phyloP scores from a whole-genome alignment of 2,113 vertebrate genomes.

The Tiliqua scincoides region DNA sequence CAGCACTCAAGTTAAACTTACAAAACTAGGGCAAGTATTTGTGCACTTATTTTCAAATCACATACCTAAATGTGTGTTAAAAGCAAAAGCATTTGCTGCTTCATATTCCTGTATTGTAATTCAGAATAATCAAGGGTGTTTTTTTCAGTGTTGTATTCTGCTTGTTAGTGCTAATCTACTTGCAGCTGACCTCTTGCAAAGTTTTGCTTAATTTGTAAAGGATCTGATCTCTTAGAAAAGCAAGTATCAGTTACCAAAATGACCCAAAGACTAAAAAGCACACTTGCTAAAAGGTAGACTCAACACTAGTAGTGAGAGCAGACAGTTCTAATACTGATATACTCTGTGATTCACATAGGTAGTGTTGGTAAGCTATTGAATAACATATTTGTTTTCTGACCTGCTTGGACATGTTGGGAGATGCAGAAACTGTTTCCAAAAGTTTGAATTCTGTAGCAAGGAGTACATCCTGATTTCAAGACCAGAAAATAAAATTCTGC shows the following conservation, averaged over 20 bases:
- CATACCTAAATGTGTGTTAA: background rate
- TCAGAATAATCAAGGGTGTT: background rate
- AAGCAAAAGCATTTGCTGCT: background rate
- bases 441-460: background rate
- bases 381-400: background rate
- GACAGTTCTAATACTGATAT: background rate
- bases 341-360: background rate
- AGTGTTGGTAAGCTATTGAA: background rate
- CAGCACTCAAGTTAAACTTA: background rate
- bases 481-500: background rate
- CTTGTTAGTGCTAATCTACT: background rate
- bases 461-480: background rate
- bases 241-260: background rate
- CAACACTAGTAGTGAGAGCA: background rate
- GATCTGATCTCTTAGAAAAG: background rate
- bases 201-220: background rate
- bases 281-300: background rate
- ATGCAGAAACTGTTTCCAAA: background rate
- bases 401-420: background rate
- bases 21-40: background rate
- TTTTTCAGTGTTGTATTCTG: background rate
- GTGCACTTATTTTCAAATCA: background rate
- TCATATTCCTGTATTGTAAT: background rate
- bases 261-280: background rate
- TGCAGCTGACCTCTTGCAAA: background rate